Evolutionary conservation across 92 coral and sea anemone genomes (phyloP).

Genomic region (Meandrina meandrites): DNA sequence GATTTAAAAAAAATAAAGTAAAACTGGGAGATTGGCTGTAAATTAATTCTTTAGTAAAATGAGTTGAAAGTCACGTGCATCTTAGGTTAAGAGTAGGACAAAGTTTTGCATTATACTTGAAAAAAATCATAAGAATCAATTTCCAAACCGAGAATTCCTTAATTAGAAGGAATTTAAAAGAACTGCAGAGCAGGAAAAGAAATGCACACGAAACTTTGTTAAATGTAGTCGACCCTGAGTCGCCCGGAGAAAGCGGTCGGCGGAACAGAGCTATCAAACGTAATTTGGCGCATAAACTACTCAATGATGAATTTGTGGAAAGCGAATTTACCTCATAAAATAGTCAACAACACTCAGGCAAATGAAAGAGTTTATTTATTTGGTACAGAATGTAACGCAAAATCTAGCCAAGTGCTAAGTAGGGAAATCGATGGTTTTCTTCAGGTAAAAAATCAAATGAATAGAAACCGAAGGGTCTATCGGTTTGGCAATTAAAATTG

Average conservation of each 20-base stretch:
- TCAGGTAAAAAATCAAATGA: not conserved
- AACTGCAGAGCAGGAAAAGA: not conserved
- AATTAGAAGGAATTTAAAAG: conserved; percentile 10
- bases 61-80: not conserved
- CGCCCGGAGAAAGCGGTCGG: too few relatives aligned
- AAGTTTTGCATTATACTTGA: not conserved
- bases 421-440: not conserved
- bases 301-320: conserved; percentile 2
- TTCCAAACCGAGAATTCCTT: not conserved
- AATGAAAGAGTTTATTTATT: conserved; percentile 3
- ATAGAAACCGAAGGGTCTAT: not conserved
- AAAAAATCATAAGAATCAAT: not conserved
- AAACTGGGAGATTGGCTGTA: not conserved
- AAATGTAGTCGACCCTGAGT: not conserved
- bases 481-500: conserved; percentile 22
- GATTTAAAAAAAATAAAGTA: not conserved
- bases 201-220: not conserved
- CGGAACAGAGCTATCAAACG: not conserved
- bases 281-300: conserved; percentile 7
- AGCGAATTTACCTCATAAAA: conserved; percentile 16
- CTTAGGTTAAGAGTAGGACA: not conserved
- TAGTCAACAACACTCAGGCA: not conserved
- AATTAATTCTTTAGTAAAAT: conserved; percentile 5
- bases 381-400: not conserved
- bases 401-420: conserved; percentile 3